A percentile compares a stretch with the other conserved stretches of the same genome.
Conservation (phyloP, 2,888 invertebrate genomes). For the Limnephilus rhombicus region DNA sequence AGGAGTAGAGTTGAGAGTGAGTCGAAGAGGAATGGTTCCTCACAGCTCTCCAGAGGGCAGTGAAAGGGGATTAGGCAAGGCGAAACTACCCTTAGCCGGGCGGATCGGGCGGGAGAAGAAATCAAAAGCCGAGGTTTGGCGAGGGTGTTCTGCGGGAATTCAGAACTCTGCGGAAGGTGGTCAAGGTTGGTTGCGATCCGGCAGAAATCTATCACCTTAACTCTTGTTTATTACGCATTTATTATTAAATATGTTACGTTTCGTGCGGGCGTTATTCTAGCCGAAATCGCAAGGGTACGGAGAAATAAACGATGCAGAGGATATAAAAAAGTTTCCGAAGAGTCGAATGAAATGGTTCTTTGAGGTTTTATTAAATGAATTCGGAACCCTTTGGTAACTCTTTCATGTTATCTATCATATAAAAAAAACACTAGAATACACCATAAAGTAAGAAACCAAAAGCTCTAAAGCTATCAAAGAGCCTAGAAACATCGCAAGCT, state of each 20-base stretch:
- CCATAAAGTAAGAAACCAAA: not conserved
- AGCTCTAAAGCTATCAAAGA: not conserved
- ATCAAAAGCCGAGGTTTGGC: constrained; percentile 44
- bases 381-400: not conserved
- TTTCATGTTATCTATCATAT: not conserved
- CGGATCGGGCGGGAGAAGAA: constrained; percentile 58
- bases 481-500: not conserved
- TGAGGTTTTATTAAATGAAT: not conserved
- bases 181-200: not conserved
- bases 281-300: not conserved
- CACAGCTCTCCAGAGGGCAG: constrained; percentile 60
- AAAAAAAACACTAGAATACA: not conserved
- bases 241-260: not conserved
- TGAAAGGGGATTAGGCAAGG: constrained; percentile 62
- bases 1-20: constrained; percentile 24
- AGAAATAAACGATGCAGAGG: not conserved
- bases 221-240: not conserved
- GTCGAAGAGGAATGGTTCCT: constrained; percentile 39
- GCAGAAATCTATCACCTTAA: constrained; percentile 1
- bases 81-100: constrained; percentile 46
- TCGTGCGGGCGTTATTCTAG: not conserved
- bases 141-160: not conserved
- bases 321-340: not conserved
- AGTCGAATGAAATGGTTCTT: not conserved
- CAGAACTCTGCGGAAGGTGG: not conserved